Percentiles rank a stretch among this genome's conserved stretches.
Evolutionary conservation across 2,888 invertebrate species (phyloP).

Genomic region (Latheticus oryzae): DNA sequence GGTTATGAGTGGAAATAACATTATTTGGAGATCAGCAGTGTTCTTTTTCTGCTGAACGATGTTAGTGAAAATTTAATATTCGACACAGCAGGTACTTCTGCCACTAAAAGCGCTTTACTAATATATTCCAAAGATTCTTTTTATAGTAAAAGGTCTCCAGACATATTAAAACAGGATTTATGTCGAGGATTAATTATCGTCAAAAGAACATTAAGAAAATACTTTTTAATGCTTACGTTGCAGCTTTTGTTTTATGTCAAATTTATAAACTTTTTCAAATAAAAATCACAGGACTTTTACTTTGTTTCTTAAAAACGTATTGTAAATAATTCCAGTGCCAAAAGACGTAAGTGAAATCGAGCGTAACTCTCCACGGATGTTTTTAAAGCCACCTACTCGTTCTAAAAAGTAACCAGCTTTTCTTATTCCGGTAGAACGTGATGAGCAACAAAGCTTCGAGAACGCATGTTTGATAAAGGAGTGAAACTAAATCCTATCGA

Average conservation of each 20-base stretch:
- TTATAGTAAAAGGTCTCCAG: conserved; percentile 1
- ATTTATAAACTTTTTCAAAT: no score
- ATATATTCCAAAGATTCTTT: conserved; percentile 1
- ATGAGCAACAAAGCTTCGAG: conserved; percentile 20
- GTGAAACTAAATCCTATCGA: conserved; percentile 43
- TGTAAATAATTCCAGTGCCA: no score
- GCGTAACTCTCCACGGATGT: no score
- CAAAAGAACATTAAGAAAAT: no score
- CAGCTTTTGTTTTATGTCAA: no score
- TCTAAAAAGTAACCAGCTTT: conserved; percentile 6
- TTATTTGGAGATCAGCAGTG: conserved; percentile 12
- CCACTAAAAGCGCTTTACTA: neutral
- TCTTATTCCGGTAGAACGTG: conserved; percentile 4
- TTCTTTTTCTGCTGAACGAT: conserved; percentile 18
- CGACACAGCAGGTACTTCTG: conserved; percentile 23
- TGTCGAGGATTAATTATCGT: neutral
- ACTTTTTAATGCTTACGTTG: no score
- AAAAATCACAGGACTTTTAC: no score
- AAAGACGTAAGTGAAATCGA: no score
- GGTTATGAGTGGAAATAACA: conserved; percentile 5
- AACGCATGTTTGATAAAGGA: conserved; percentile 44
- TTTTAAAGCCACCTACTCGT: neutral
- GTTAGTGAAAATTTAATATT: conserved; percentile 24
- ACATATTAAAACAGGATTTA: conserved; percentile 2
- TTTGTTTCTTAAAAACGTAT: no score